These are phyloP conservation scores for Cepphus grylle DNA, from an alignment of 2,113 vertebrate genomes.

Conservation along the genomic window DNA sequence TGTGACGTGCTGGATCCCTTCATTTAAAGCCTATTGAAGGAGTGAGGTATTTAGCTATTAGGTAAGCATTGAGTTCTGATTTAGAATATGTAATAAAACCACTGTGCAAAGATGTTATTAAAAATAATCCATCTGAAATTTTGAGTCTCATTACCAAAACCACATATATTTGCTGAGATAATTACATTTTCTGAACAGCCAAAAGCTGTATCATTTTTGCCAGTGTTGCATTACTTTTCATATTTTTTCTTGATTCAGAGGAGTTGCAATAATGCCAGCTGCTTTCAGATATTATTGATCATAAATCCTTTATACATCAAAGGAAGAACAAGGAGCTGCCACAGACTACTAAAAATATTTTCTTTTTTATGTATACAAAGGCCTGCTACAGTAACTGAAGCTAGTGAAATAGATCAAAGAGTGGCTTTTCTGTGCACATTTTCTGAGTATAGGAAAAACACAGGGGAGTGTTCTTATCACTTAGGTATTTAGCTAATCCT, in stretches of 20 bases:
- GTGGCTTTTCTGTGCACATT: background rate
- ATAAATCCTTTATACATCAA: constrained; percentile 43
- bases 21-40: background rate
- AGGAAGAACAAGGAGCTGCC: constrained; percentile 2
- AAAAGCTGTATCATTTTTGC: background rate
- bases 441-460: background rate
- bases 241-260: background rate
- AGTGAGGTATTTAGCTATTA: background rate
- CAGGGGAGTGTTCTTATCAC: background rate
- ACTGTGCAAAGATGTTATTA: constrained; percentile 18
- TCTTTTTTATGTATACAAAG: background rate
- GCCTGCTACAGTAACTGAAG: background rate
- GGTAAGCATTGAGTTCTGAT: background rate
- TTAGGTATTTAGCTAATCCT: constrained; percentile 38
- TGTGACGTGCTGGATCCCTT: background rate
- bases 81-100: background rate
- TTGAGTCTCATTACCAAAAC: constrained; percentile 8
- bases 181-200: background rate
- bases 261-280: background rate
- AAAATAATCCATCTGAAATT: constrained; percentile 32
- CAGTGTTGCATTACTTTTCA: background rate
- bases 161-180: background rate
- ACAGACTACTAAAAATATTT: constrained; percentile 14
- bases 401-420: constrained; percentile 30
- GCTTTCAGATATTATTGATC: constrained; percentile 33